These are phyloP conservation scores for Diabrotica undecimpunctata DNA, from an alignment of 1,140 invertebrate species.

Conservation along the genomic window DNA sequence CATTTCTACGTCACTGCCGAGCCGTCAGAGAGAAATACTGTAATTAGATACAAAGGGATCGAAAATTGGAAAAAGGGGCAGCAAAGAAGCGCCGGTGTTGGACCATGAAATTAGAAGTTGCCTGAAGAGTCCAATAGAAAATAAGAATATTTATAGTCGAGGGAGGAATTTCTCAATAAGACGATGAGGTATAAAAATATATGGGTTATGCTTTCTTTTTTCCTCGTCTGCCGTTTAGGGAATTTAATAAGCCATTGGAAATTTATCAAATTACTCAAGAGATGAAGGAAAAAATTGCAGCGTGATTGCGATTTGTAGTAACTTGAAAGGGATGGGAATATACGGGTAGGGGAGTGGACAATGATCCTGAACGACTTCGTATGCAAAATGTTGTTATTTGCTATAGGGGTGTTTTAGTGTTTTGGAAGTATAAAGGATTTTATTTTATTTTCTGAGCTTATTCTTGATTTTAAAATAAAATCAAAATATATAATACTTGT, in stretches of 20 bases:
- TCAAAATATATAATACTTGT: too few species aligned
- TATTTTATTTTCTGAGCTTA: too few species aligned
- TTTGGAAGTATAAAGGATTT: too few species aligned
- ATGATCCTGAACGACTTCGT: too few species aligned
- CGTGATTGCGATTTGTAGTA: background rate
- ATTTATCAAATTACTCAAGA: background rate
- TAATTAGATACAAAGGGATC: conserved; percentile 42
- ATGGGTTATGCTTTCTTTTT: conserved; percentile 6
- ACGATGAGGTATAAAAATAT: conserved; percentile 21
- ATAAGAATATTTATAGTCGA: conserved; percentile 17
- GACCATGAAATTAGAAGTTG: conserved; percentile 44
- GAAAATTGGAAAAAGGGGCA: conserved; percentile 37
- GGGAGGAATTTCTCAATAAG: conserved; percentile 23
- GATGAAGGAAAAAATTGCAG: background rate
- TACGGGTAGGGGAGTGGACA: too few species aligned
- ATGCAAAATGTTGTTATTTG: too few species aligned
- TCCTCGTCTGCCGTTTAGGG: conserved; percentile 2
- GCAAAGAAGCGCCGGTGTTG: conserved; percentile 36
- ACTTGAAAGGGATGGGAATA: too few species aligned
- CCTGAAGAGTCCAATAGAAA: conserved; percentile 36
- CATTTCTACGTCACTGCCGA: conserved; percentile 7
- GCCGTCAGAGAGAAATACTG: conserved; percentile 37
- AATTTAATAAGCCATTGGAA: background rate
- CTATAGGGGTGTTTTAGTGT: too few species aligned
- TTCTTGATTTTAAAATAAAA: too few species aligned